A percentile compares a stretch with the other conserved stretches of the same genome.
Conservation (phyloP, 2,888 invertebrate genomes). For the Eupithecia abbreviata region DNA sequence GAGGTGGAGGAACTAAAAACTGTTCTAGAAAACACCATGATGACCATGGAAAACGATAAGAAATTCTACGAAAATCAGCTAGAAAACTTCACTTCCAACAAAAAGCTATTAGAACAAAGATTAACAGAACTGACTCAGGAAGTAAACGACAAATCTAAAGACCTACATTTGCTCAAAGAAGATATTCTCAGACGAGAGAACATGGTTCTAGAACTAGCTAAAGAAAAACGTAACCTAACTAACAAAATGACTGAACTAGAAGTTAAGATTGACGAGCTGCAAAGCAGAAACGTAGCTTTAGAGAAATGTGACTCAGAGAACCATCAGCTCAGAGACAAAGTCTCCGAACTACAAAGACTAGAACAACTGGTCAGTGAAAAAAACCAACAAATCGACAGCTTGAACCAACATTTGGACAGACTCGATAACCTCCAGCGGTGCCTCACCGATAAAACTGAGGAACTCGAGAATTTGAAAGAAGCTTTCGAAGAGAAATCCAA, state of each 20-base stretch:
- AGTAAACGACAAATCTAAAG: slow-evolving; percentile 79
- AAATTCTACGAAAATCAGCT: slow-evolving; percentile 83
- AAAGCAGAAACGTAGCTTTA: slow-evolving; percentile 69
- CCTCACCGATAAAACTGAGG: slow-evolving; percentile 77
- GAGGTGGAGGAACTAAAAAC: slow-evolving; percentile 78
- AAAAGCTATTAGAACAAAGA: slow-evolving; percentile 81
- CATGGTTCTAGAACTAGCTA: slow-evolving; percentile 83
- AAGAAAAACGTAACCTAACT: slow-evolving; percentile 83
- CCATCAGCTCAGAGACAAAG: slow-evolving; percentile 77
- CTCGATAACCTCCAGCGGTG: slow-evolving; percentile 79
- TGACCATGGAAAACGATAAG: slow-evolving; percentile 81
- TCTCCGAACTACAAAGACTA: slow-evolving; percentile 75
- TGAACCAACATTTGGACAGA: slow-evolving; percentile 79
- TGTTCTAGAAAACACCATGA: slow-evolving; percentile 77
- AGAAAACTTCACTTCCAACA: slow-evolving; percentile 80
- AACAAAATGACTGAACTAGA: slow-evolving; percentile 77
- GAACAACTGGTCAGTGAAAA: slow-evolving; percentile 83
- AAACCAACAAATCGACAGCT: slow-evolving; percentile 79
- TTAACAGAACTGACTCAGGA: slow-evolving; percentile 83
- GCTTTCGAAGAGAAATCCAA: slow-evolving; percentile 77
- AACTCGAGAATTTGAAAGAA: slow-evolving; percentile 74
- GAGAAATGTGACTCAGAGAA: slow-evolving; percentile 73
- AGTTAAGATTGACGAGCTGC: slow-evolving; percentile 78
- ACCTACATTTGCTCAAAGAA: slow-evolving; percentile 80
- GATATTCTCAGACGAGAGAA: slow-evolving; percentile 83